A percentile compares a stretch with the other conserved stretches of the same genome.
These are phyloP conservation scores for Tetanocera ferruginea DNA, from an alignment of 2,888 invertebrate genomes.

Conservation along the genomic window DNA sequence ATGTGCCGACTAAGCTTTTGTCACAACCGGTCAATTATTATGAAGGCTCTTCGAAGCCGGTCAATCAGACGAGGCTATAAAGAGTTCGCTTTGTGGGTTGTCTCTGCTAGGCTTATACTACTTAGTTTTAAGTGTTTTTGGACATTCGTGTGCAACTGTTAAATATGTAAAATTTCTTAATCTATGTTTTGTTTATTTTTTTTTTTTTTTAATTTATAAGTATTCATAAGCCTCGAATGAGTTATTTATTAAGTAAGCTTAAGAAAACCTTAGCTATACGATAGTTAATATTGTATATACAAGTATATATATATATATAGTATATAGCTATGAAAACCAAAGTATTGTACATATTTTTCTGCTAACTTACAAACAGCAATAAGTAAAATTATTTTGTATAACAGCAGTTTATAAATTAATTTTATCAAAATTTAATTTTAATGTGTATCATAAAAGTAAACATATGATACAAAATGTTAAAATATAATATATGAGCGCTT, in stretches of 20 bases:
- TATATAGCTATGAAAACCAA: not conserved
- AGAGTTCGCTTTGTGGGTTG: not conserved
- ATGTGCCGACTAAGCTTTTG: constrained; percentile 67
- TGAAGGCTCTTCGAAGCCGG: constrained; percentile 52
- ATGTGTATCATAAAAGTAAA: not conserved
- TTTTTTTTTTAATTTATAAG: too few relatives aligned
- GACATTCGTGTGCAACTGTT: too few relatives aligned
- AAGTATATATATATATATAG: not conserved
- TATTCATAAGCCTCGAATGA: not conserved
- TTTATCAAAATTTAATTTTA: not conserved
- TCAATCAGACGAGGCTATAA: constrained; percentile 58
- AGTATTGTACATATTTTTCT: not conserved
- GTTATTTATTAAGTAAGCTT: not conserved
- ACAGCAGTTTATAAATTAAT: not conserved
- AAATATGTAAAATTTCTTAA: too few relatives aligned
- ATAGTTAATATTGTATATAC: not conserved
- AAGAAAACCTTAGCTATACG: not conserved
- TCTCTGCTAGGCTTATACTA: too few relatives aligned
- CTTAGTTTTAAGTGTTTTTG: too few relatives aligned
- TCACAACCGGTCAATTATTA: constrained; percentile 68
- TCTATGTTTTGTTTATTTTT: too few relatives aligned
- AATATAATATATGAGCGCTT: not conserved
- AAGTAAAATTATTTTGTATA: not conserved
- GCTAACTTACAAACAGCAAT: not conserved
- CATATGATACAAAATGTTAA: not conserved